These are phyloP conservation scores for Scophthalmus maximus DNA, from an alignment of 2,113 vertebrate species.

Conservation along the genomic window DNA sequence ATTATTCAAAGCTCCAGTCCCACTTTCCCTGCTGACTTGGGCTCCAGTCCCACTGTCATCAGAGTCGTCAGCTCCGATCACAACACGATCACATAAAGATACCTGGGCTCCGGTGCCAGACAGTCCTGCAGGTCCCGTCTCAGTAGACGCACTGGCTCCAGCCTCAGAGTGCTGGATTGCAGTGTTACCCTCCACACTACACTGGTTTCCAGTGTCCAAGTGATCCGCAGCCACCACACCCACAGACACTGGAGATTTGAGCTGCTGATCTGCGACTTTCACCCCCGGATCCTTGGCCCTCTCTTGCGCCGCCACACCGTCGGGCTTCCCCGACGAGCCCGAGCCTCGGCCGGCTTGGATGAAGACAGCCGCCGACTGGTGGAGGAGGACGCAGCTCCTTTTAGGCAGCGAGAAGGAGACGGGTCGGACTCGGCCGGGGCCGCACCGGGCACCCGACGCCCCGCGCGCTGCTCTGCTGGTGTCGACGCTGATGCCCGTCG, in stretches of 20 bases:
- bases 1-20: slow-evolving; percentile 42
- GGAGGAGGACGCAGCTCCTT: slow-evolving; percentile 72
- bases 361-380: slow-evolving; percentile 75
- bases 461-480: neutral
- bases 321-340: slow-evolving; percentile 46
- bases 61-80: slow-evolving; percentile 29
- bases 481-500: neutral
- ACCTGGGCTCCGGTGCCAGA: slow-evolving; percentile 38
- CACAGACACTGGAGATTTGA: slow-evolving; percentile 32
- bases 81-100: slow-evolving; percentile 52
- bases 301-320: neutral
- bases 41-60: slow-evolving; percentile 26
- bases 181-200: slow-evolving; percentile 41
- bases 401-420: slow-evolving; percentile 78
- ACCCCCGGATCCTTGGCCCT: slow-evolving; percentile 31
- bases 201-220: too few species aligned
- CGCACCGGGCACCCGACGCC: neutral
- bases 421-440: slow-evolving; percentile 57
- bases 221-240: slow-evolving; percentile 4
- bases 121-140: slow-evolving; percentile 20
- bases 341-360: slow-evolving; percentile 60
- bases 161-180: slow-evolving; percentile 27
- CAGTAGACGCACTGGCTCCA: slow-evolving; percentile 35
- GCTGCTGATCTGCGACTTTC: slow-evolving; percentile 24
- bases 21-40: slow-evolving; percentile 42